Conservation (phyloP, 2,797 vertebrate species). For the Aythya fuligula region DNA sequence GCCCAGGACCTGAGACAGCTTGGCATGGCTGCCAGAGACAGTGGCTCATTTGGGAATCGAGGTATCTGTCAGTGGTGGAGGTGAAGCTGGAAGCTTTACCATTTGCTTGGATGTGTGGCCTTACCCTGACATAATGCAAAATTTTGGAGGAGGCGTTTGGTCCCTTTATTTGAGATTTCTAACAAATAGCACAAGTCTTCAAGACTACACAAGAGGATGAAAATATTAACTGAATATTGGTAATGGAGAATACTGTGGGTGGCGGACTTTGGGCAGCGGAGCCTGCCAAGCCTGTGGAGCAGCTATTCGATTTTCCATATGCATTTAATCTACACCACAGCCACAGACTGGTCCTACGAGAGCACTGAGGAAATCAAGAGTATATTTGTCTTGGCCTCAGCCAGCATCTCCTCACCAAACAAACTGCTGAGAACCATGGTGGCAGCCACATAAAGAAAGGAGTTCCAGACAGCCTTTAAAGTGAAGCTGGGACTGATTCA, state of each 20-base stretch:
- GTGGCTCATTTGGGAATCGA: not conserved
- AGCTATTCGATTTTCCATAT: not conserved
- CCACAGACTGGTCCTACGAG: not conserved
- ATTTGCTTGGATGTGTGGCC: not conserved
- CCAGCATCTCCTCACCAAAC: not conserved
- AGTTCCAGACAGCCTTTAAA: slow-evolving; percentile 5
- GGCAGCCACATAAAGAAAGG: slow-evolving; percentile 33
- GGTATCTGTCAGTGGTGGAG: not conserved
- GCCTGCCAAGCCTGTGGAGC: slow-evolving; percentile 22
- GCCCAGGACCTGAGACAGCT: not conserved
- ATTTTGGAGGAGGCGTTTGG: not conserved
- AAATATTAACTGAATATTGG: not conserved
- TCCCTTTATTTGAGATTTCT: not conserved
- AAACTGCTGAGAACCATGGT: not conserved
- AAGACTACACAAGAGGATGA: not conserved
- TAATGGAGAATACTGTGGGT: not conserved
- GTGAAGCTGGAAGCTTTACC: not conserved
- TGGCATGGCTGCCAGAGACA: not conserved
- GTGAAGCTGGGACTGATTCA: not conserved
- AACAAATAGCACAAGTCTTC: not conserved
- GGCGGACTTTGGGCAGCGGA: not conserved
- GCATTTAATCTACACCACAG: not conserved
- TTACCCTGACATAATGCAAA: not conserved
- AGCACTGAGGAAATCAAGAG: not conserved
- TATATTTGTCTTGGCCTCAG: not conserved